phyloP scores from a whole-genome alignment of 2,797 vertebrate species.

The Pangasius larnaudii region DNA sequence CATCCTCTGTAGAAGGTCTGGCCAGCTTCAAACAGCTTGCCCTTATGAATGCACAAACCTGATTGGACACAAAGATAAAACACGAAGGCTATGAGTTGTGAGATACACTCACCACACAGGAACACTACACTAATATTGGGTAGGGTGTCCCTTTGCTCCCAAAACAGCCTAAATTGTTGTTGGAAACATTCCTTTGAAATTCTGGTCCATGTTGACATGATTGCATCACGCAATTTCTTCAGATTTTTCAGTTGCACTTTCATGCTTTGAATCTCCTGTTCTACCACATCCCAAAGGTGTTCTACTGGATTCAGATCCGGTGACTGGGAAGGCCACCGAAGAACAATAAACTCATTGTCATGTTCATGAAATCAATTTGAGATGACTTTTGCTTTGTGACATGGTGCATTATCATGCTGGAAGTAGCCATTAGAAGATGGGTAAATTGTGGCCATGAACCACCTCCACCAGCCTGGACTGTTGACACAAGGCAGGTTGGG shows the following conservation, averaged over 20 bases:
- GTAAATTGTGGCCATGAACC: not conserved
- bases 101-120: not conserved
- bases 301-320: not conserved
- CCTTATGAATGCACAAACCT: not conserved
- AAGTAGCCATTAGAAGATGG: too few relatives aligned
- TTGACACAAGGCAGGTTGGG: not conserved
- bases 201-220: not conserved
- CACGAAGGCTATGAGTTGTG: not conserved
- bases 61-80: not conserved
- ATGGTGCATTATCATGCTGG: too few relatives aligned
- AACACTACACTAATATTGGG: not conserved
- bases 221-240: not conserved
- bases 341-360: not conserved
- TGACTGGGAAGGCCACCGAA: not conserved
- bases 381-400: not conserved
- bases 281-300: not conserved
- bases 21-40: not conserved
- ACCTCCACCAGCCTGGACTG: not conserved
- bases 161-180: not conserved
- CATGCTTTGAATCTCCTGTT: not conserved
- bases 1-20: constrained; percentile 17
- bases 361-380: not conserved
- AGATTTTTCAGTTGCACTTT: not conserved
- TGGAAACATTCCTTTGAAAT: not conserved
- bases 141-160: not conserved